phyloP scores from a whole-genome alignment of 1,140 invertebrate genomes.

The Sinonovacula constricta region DNA sequence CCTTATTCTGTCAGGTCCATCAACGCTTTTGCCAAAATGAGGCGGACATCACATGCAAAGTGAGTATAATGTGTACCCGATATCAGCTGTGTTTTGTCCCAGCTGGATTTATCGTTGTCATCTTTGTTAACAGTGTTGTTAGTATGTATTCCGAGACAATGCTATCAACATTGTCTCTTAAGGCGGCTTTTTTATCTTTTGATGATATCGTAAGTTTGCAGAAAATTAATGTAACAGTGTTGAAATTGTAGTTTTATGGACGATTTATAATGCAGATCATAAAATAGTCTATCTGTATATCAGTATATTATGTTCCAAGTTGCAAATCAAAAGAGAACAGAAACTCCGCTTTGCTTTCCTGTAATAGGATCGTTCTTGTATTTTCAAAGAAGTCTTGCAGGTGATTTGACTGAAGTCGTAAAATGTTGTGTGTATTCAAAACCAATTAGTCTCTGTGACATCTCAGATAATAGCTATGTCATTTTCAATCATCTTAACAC shows the following conservation, averaged over 20 bases:
- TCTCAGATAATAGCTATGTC: not conserved
- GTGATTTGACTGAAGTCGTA: not conserved
- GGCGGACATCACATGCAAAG: constrained; percentile 66
- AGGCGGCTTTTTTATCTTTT: not conserved
- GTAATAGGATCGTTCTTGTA: too few relatives aligned
- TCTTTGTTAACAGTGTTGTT: too few relatives aligned
- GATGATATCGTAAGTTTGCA: not conserved
- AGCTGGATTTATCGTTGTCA: not conserved
- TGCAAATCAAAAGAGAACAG: too few relatives aligned
- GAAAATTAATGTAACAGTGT: not conserved
- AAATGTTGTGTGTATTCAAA: not conserved
- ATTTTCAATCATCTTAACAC: not conserved
- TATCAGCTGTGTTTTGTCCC: not conserved
- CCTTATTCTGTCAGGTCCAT: constrained; percentile 65
- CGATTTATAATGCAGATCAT: too few relatives aligned
- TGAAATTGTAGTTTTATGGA: not conserved
- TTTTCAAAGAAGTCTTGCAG: too few relatives aligned
- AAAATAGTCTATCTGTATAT: too few relatives aligned
- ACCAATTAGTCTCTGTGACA: not conserved
- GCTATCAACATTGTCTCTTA: not conserved
- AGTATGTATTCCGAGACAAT: not conserved
- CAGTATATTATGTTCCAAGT: too few relatives aligned
- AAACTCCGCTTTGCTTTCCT: too few relatives aligned
- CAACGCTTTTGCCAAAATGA: constrained; percentile 69
- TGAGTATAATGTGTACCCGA: constrained; percentile 43